Evolutionary conservation across 2,888 invertebrate genomes (phyloP), one percentile per base, ranked within the genome.

Genomic region (Apeira syringaria): DNA sequence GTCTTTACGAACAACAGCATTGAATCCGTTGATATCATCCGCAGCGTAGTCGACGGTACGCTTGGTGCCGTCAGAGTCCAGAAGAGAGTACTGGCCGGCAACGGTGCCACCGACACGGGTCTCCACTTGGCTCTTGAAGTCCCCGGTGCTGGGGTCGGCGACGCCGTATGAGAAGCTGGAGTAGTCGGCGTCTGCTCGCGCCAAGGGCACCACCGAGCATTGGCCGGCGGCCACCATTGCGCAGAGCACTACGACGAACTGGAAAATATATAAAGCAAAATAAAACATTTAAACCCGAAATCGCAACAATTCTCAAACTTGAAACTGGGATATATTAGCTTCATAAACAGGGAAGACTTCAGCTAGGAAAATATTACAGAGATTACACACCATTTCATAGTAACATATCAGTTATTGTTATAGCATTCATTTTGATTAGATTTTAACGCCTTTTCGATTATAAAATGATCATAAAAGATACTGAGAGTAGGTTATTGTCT

Each of bases 11-110:
- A 91, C 91, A 28, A 91, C 87, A 37, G 91, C 91, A 74, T 91
- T 91, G 78, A 91, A 91, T 3, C 91, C 91, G 32, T 80, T 80
- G 35, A 87, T 60, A 46, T 89, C 84, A 59, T 89, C 86, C 45
- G 91, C 91, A 30, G 86, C 74, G 72, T 91, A 91, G 70, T 91
- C 91, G 0, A 91, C 91, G 29, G 78, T 88, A 41, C 91, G 84
- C 60, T 81, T 84, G 50, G 87, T 91, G 59, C 91, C 91, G 53
- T 91, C 91, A 13, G 91, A 57, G 31, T 91, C 91, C 12, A 81
- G 68, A 32, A 91, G 74, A 22, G 91, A 91, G 80, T 91, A 91
- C 62, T 90, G 89, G 44, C 91, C 91, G 52, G 76, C 67, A 15
- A 91, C 91, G 17, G 68, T 63, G 45, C 89, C 90, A 7, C 91